Evolutionary conservation across 2,113 vertebrate species (phyloP).

Genomic region (Polypterus senegalus): DNA sequence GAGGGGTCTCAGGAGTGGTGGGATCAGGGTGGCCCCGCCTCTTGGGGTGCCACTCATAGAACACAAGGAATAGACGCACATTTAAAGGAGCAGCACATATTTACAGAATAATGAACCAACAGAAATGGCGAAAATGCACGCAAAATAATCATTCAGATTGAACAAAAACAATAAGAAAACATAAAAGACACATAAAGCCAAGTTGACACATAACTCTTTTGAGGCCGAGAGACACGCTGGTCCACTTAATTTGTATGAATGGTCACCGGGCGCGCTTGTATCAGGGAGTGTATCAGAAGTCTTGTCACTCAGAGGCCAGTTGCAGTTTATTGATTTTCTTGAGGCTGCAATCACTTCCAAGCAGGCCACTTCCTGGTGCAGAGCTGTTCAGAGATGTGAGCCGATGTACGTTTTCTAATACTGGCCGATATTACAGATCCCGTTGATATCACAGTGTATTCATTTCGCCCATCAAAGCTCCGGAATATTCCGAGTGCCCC

Average conservation of each 20-base stretch:
- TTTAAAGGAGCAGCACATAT: no score
- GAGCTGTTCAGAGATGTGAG: neutral
- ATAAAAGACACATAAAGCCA: no score
- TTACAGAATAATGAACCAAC: no score
- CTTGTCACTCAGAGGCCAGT: neutral
- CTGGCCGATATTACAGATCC: neutral
- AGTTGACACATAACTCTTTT: no score
- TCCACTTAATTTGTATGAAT: slow-evolving; percentile 5
- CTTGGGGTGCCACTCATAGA: no score
- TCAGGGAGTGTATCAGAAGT: slow-evolving; percentile 2
- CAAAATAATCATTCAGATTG: no score
- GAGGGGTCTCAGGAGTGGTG: no score
- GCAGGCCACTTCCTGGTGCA: slow-evolving; percentile 1
- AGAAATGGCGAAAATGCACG: no score
- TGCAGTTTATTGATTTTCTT: slow-evolving; percentile 7
- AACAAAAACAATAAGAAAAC: no score
- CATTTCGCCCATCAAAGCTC: neutral
- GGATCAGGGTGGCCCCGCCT: no score
- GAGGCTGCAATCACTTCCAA: slow-evolving; percentile 6
- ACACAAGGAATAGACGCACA: no score
- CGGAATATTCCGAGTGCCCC: neutral
- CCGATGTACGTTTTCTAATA: neutral
- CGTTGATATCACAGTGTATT: neutral
- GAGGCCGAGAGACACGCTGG: neutral
- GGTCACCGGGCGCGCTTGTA: neutral